Evolutionary conservation across 2,113 vertebrate genomes (phyloP), one percentile per base, ranked within the genome.

Genomic region (Oriolus oriolus): DNA sequence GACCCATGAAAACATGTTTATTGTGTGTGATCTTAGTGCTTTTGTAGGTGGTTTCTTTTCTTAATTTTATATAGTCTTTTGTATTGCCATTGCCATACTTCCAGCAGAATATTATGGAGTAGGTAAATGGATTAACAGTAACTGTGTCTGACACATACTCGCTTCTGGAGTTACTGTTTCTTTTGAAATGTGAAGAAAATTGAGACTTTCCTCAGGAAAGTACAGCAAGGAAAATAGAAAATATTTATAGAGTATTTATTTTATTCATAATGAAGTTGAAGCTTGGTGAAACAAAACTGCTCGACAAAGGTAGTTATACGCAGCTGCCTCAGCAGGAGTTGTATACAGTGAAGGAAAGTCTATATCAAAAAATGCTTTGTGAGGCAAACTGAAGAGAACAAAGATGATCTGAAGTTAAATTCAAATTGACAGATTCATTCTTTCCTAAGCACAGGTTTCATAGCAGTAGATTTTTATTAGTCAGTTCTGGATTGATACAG

Each of bases 321-420:
- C 7, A 65, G 35, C 14, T 80, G 52, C 52, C 44, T 90, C 50
- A 79, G 39, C 31, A 79, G 35, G 39, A 70, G 19, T 41, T 84
- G 35, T 41, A 35, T 60, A 10, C 45, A 56, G 3, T 16, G 45
- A 37, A 39, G 60, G 31, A 33, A 85, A 24, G 37, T 52, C 65
- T 61, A 0, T 20, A 24, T 24, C 47, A 39, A 68, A 57, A 71
- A 87, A 35, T 0, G 0, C n/a, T 13, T 22, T 50, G 28, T 74
- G 45, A 35, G 44, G 27, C 14, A 61, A 90, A 30, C 33, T 54
- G 18, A 56, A 56, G 35, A 64, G 50, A 10, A 26, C 24, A 45
- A 28, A 44, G 45, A 45, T 39, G 41, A 65, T 76, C 11, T 26
- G 66, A 44, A 50, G 11, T 76, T 84, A 60, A 65, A 84, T 57